phyloP scores from a whole-genome alignment of 1,140 invertebrate species.

The Trichogramma pretiosum region DNA sequence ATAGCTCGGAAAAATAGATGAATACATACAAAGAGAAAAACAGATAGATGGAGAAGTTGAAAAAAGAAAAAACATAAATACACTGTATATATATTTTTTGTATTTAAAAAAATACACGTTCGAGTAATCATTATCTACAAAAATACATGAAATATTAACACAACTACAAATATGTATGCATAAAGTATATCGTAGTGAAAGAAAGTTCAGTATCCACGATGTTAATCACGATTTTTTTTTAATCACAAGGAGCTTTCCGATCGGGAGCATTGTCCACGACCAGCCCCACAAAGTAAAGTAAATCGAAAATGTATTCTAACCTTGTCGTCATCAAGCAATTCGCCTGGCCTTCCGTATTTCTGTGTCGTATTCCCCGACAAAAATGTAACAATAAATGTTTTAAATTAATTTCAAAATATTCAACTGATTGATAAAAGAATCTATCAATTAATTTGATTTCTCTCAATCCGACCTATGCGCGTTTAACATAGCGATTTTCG shows the following conservation, averaged over 20 bases:
- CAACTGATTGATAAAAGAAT: neutral
- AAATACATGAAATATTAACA: constrained; percentile 10
- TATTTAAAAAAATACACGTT: neutral
- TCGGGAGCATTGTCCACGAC: constrained; percentile 16
- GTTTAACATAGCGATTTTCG: too few relatives aligned
- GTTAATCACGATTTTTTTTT: constrained; percentile 20
- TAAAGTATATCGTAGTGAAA: neutral
- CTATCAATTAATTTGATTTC: neutral
- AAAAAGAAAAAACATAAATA: neutral
- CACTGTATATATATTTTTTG: neutral
- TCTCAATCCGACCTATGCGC: too few relatives aligned
- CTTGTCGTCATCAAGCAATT: constrained; percentile 45
- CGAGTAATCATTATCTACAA: neutral
- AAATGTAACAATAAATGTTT: constrained; percentile 12
- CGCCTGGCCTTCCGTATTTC: constrained; percentile 44
- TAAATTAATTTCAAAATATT: too few relatives aligned
- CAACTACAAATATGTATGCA: constrained; percentile 3
- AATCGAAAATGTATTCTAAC: constrained; percentile 37
- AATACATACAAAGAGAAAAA: neutral
- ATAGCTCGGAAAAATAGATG: neutral
- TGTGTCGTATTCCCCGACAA: constrained; percentile 23
- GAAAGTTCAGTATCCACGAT: constrained; percentile 1
- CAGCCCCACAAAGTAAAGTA: constrained; percentile 17
- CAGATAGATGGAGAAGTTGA: neutral
- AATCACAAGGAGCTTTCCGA: constrained; percentile 13